A percentile compares a stretch with the other conserved stretches of the same genome.
Conservation (phyloP, 2,888 invertebrate species). For the Nasonia oneida region DNA sequence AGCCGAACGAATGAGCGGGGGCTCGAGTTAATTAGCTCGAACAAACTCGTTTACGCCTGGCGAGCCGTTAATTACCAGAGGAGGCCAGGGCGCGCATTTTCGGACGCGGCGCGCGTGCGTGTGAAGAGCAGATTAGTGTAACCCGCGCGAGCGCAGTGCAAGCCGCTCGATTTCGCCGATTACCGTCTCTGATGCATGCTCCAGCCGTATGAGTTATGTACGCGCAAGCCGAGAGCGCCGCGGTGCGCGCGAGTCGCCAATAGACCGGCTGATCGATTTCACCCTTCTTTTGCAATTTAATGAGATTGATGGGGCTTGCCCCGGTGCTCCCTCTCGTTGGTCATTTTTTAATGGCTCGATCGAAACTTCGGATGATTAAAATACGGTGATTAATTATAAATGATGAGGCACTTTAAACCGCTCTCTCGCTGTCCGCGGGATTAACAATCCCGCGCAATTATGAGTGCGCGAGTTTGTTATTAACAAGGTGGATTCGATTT, state of each 20-base stretch:
- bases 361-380: neutral
- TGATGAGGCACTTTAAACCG: no score
- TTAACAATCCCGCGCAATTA: no score
- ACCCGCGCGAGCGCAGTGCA: neutral
- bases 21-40: conserved; percentile 56
- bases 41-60: conserved; percentile 57
- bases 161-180: conserved; percentile 29
- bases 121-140: conserved; percentile 18
- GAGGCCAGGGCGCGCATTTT: neutral
- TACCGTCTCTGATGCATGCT: neutral
- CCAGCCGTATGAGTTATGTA: neutral
- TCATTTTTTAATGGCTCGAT: neutral
- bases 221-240: neutral
- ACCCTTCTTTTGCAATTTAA: neutral
- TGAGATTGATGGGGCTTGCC: no score
- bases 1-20: neutral
- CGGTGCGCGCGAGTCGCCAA: neutral
- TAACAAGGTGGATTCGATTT: no score
- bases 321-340: no score
- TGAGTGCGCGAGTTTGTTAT: no score
- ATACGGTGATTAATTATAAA: neutral
- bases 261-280: neutral
- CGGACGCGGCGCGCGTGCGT: neutral
- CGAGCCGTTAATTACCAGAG: conserved; percentile 55
- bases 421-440: no score